A percentile compares a stretch with the other conserved stretches of the same genome.
Conservation (phyloP, 37 sponge, comb jelly and placozoan species). For the Ephydatia muelleri region DNA sequence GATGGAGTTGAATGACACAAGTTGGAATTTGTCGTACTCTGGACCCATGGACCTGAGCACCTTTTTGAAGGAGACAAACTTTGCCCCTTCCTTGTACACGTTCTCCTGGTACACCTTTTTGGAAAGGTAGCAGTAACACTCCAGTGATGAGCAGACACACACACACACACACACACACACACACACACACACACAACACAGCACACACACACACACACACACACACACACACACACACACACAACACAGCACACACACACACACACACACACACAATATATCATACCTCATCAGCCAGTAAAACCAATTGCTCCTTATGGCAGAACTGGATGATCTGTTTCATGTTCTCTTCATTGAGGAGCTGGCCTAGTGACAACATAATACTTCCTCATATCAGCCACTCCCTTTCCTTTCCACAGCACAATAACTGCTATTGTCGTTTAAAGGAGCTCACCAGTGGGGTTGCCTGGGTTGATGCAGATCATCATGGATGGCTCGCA, state of each 20-base stretch:
- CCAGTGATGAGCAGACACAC: no score
- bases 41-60: slow-evolving; percentile 66
- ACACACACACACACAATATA: neutral
- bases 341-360: slow-evolving; percentile 78
- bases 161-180: no score
- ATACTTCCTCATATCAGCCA: no score
- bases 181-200: no score
- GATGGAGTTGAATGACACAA: slow-evolving; percentile 91
- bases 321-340: slow-evolving; percentile 83
- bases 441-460: slow-evolving; percentile 71
- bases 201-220: no score
- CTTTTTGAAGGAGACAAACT: slow-evolving; percentile 89
- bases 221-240: no score
- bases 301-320: slow-evolving; percentile 70
- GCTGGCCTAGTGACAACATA: no score
- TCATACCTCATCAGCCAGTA: slow-evolving; percentile 93
- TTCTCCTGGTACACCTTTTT: slow-evolving; percentile 90
- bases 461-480: slow-evolving; percentile 96
- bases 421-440: neutral
- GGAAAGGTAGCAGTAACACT: no score
- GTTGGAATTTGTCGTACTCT: slow-evolving; percentile 59
- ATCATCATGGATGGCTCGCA: slow-evolving; percentile 77
- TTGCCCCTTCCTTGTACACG: slow-evolving; percentile 42
- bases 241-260: no score
- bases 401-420: neutral